Percentiles rank a stretch among this genome's conserved stretches.
Conservation (phyloP, 2,797 vertebrate species). For the Avahi laniger region DNA sequence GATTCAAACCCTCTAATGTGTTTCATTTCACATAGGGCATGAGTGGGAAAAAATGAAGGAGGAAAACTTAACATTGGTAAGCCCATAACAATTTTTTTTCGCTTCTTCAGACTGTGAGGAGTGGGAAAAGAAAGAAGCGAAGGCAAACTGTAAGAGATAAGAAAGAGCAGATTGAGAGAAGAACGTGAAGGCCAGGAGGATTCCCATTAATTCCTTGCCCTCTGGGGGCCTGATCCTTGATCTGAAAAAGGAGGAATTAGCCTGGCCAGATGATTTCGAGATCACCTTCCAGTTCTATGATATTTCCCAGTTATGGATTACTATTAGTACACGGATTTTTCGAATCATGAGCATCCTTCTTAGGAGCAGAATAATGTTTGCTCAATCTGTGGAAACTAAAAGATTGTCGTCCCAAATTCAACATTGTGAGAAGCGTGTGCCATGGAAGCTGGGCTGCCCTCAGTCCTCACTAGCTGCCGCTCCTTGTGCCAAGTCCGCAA, state of each 20-base stretch:
- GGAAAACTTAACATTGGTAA: background rate
- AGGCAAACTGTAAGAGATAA: accelerated
- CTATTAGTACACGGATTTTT: background rate
- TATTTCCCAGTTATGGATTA: background rate
- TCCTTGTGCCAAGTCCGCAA: background rate
- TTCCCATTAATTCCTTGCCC: background rate
- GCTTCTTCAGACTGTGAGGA: background rate
- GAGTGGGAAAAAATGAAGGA: background rate
- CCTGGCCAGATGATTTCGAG: background rate
- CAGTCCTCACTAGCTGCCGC: background rate
- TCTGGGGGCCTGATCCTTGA: background rate
- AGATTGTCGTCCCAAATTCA: accelerated
- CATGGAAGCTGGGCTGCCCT: accelerated
- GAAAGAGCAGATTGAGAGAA: too few species aligned
- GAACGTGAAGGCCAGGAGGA: background rate
- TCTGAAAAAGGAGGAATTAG: background rate
- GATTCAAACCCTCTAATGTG: background rate
- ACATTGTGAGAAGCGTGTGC: background rate
- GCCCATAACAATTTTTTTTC: background rate
- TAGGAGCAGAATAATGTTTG: background rate
- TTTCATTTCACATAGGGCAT: background rate
- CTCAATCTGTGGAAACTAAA: background rate
- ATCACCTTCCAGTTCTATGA: background rate
- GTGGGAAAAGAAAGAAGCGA: background rate
- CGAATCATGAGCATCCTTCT: background rate